Base-by-base conservation (phyloP, 2,888 invertebrate genomes). In the Ypsolopha scabrella region DNA sequence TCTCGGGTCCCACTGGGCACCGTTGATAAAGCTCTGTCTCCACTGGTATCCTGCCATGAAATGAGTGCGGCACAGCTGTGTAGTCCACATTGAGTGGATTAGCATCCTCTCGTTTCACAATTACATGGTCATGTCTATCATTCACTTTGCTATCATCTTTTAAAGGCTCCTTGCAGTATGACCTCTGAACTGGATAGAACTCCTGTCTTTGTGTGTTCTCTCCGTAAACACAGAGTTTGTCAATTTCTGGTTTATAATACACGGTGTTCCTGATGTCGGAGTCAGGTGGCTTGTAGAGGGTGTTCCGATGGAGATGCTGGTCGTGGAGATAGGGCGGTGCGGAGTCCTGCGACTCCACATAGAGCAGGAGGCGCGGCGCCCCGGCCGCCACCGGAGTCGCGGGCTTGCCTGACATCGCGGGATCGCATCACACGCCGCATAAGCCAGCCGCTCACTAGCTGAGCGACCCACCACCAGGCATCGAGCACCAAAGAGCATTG, bases 361-460 rank as follows among this genome's bases (percentile, higher is more conserved):
- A 86, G 67, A 87, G 74, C 78, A 86, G 78, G 75, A 87, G 76
- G 79, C 86, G 85, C 77, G 83, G 78, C 73, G 77, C 75, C 66
- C 73, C 79, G 72, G 80, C 75, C 79, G 87, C 80, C 86, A 77
- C 88, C 82, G 89, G 87, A 80, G 91, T 90, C 87, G 91, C 92
- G 91, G 92, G 90, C 91, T 92, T 91, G 88, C 90, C 90, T 87
- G 91, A 90, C 91, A 92, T 92, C 87, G 88, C 90, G 88, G 87
- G 88, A 88, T 88, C 90, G 90, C 91, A 91, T 91, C 91, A 91
- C 90, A 89, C 90, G 82, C 75, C 72, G 71, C 77, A 71, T 67
- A 65, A 68, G 75, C 73, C 71, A 68, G 71, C 76, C 73, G 75
- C 77, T 78, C 74, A 75, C 77, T 78, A 78, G 71, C 80, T 79